Evolutionary conservation across 2,888 invertebrate species (phyloP).

Genomic region (Rhingia campestris): DNA sequence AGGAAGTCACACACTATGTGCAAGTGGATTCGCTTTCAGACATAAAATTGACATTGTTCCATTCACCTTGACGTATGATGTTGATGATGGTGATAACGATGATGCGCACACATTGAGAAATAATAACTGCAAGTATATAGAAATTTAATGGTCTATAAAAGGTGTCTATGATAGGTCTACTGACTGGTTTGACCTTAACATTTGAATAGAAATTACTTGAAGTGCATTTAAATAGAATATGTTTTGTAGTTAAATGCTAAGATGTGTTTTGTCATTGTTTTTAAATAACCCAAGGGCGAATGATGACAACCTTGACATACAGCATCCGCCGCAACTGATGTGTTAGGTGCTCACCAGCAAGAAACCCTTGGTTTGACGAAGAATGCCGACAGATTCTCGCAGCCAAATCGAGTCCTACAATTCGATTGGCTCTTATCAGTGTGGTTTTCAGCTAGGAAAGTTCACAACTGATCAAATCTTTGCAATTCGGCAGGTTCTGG

Average conservation of each 20-base stretch:
- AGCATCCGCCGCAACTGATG: too few relatives aligned
- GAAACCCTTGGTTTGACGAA: too few relatives aligned
- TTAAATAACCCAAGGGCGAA: too few relatives aligned
- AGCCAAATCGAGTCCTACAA: too few relatives aligned
- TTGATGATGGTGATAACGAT: slow-evolving; percentile 11
- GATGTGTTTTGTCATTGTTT: too few relatives aligned
- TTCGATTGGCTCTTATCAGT: too few relatives aligned
- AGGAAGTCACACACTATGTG: not conserved
- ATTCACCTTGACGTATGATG: slow-evolving; percentile 35
- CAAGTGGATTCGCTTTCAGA: slow-evolving; percentile 21
- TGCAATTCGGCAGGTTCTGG: too few relatives aligned
- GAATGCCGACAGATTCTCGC: too few relatives aligned
- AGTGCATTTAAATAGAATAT: not conserved
- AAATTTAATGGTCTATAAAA: not conserved
- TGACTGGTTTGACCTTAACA: slow-evolving; percentile 37
- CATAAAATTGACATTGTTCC: slow-evolving; percentile 38
- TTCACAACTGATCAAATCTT: too few relatives aligned
- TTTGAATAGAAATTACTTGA: not conserved
- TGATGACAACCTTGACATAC: too few relatives aligned
- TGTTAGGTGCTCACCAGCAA: too few relatives aligned
- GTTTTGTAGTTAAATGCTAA: not conserved
- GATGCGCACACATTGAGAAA: not conserved
- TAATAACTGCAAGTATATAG: not conserved
- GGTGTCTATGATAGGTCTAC: slow-evolving; percentile 18
- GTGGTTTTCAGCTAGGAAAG: too few relatives aligned